Percentiles rank a stretch among this genome's conserved stretches.
These are phyloP conservation scores for Fragum fragum DNA, from an alignment of 2,888 invertebrate genomes.

Conservation along the genomic window DNA sequence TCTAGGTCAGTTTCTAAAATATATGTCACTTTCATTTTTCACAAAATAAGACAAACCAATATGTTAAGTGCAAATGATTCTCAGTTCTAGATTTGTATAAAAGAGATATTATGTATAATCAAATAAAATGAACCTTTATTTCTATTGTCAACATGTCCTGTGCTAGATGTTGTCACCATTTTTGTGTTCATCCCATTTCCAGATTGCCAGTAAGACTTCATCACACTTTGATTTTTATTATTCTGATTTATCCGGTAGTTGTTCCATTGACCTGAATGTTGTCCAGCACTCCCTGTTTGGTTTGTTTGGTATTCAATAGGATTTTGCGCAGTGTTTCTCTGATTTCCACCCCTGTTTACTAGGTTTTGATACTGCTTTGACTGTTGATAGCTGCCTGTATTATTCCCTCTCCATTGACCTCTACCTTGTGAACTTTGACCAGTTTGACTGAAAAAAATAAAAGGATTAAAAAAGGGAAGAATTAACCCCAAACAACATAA, in stretches of 20 bases:
- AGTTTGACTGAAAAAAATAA: background rate
- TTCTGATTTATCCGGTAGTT: background rate
- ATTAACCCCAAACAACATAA: no score
- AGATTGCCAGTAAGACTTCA: background rate
- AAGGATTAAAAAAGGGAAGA: no score
- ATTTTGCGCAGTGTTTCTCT: background rate
- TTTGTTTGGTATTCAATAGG: background rate
- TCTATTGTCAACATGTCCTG: conserved; percentile 17
- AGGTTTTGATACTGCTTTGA: background rate
- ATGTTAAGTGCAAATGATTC: no score
- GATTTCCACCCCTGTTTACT: background rate
- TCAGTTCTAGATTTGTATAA: no score
- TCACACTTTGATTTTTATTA: background rate
- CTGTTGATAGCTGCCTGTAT: background rate
- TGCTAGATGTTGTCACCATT: conserved; percentile 20
- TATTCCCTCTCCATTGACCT: background rate
- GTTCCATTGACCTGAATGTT: background rate
- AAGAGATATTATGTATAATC: no score
- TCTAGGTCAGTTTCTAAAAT: no score
- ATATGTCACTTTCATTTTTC: no score
- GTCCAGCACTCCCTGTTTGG: background rate
- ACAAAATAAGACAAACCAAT: no score
- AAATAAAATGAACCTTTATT: background rate
- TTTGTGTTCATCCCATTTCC: conserved; percentile 14
- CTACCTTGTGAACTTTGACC: background rate